Evolutionary conservation across 2,113 vertebrate species (phyloP).

Genomic region (Rhegmatorhina hoffmannsi): DNA sequence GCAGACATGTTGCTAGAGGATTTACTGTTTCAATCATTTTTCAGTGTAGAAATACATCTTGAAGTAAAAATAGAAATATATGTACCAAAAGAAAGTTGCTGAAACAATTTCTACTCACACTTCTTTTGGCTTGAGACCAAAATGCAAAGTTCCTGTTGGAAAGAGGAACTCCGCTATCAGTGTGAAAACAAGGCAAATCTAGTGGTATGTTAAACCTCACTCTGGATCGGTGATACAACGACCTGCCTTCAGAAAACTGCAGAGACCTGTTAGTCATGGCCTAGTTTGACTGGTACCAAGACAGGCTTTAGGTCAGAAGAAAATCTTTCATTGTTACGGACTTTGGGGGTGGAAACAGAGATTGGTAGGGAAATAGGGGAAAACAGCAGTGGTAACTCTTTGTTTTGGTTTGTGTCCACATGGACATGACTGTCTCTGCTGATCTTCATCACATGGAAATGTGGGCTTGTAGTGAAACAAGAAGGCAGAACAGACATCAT

Average conservation of each 20-base stretch:
- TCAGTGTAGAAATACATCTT: background rate
- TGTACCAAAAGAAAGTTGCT: background rate
- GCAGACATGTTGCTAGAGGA: background rate
- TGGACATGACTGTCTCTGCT: background rate
- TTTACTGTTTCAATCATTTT: background rate
- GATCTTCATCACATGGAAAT: background rate
- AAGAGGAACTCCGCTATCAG: conserved; percentile 2
- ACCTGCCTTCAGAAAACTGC: background rate
- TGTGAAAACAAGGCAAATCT: background rate
- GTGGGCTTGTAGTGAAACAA: background rate
- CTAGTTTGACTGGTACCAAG: background rate
- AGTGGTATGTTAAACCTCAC: background rate
- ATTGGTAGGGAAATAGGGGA: background rate
- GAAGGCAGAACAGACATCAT: background rate
- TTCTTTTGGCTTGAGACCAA: conserved; percentile 21
- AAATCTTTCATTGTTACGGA: background rate
- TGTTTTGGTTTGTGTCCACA: background rate
- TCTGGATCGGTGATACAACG: background rate
- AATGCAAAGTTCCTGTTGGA: background rate
- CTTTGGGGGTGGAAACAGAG: background rate
- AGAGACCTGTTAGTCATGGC: background rate
- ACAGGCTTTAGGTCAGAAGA: background rate
- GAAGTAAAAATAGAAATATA: conserved; percentile 26
- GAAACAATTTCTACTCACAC: conserved; percentile 19
- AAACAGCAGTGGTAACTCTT: background rate